Evolutionary conservation across 2,113 vertebrate species (phyloP).

Genomic region (Falco punctatus): DNA sequence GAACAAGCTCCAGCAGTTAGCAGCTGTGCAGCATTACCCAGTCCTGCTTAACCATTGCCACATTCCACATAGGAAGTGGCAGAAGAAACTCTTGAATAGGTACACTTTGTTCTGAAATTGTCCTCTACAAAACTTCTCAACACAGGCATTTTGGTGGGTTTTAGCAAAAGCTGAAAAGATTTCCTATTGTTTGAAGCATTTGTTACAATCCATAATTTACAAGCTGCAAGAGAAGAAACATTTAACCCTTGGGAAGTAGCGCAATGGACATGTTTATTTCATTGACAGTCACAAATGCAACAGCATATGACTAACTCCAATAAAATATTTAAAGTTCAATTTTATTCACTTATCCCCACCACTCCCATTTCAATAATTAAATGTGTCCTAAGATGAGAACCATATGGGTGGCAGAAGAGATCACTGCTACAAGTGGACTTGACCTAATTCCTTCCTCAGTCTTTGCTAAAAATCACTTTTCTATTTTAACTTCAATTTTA

Average conservation of each 20-base stretch:
- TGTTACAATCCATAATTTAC: not conserved
- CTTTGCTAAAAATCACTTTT: not conserved
- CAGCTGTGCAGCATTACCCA: conserved; percentile 23
- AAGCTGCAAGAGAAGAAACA: not conserved
- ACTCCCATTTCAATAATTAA: conserved; percentile 9
- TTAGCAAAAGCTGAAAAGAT: not conserved
- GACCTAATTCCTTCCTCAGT: not conserved
- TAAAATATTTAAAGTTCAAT: not conserved
- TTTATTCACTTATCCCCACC: not conserved
- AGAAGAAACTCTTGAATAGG: not conserved
- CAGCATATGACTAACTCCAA: not conserved
- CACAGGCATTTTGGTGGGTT: not conserved
- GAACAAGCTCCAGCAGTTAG: not conserved
- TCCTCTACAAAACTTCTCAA: not conserved
- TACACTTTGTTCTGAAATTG: not conserved
- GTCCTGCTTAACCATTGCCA: not conserved
- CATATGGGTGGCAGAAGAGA: not conserved
- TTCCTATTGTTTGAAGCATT: not conserved
- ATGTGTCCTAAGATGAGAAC: not conserved
- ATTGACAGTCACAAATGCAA: not conserved
- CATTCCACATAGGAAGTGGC: not conserved
- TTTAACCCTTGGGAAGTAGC: not conserved
- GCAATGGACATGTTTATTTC: not conserved
- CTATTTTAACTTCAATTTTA: not conserved
- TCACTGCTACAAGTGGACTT: not conserved